phyloP scores from a whole-genome alignment of 2,888 invertebrate genomes.

The Eupithecia pulchellata region DNA sequence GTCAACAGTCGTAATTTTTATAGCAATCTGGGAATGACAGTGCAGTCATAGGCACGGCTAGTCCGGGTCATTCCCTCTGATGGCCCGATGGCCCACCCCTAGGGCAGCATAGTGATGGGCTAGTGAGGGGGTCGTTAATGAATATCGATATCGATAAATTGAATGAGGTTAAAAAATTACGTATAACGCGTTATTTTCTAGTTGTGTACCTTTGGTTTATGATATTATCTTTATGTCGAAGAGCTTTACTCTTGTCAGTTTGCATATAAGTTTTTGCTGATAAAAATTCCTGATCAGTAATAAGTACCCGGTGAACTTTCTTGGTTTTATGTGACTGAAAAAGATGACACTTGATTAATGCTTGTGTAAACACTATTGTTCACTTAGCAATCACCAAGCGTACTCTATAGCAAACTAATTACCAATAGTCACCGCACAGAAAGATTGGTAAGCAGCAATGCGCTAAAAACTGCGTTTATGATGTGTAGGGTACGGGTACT shows the following conservation, averaged over 20 bases:
- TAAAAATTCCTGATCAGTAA: not conserved
- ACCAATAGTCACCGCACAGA: no score
- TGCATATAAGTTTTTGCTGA: no score
- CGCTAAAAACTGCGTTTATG: no score
- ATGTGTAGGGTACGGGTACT: no score
- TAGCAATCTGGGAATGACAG: conserved; percentile 61
- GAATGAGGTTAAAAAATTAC: no score
- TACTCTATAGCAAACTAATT: no score
- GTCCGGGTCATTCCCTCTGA: conserved; percentile 67
- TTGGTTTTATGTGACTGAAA: not conserved
- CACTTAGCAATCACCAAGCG: no score
- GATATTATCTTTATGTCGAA: not conserved
- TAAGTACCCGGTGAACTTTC: not conserved
- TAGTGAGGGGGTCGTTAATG: conserved; percentile 24
- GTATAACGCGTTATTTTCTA: no score
- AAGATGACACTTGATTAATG: not conserved
- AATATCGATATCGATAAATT: conserved; percentile 40
- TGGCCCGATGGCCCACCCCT: conserved; percentile 71
- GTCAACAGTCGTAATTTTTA: conserved; percentile 52
- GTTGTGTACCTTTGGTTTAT: not conserved
- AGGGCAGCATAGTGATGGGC: conserved; percentile 57
- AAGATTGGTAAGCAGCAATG: no score
- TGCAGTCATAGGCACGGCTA: conserved; percentile 66
- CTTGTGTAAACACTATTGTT: no score
- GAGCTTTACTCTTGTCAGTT: no score